phyloP scores from a whole-genome alignment of 2,113 vertebrate species.

The Pomatostomus ruficeps region DNA sequence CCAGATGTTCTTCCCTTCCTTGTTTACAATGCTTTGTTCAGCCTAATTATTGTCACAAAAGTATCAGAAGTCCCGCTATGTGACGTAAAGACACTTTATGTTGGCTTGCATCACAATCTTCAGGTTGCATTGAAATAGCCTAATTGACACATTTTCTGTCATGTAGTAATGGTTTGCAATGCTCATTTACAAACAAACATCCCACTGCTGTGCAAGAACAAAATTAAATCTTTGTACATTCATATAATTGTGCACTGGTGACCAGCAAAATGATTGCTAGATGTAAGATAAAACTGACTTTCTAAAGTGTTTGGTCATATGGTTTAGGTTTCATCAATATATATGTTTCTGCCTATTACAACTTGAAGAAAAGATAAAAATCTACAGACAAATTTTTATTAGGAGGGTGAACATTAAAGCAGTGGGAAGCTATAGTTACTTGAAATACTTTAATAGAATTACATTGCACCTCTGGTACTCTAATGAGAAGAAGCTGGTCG shows the following conservation, averaged over 20 bases:
- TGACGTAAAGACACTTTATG: neutral
- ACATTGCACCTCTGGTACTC: neutral
- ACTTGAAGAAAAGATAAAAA: neutral
- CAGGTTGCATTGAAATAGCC: neutral
- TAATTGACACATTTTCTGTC: neutral
- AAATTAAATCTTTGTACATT: neutral
- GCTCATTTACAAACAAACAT: neutral
- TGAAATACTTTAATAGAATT: neutral
- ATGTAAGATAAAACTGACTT: neutral
- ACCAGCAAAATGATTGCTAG: neutral
- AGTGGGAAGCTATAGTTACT: neutral
- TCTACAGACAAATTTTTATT: neutral
- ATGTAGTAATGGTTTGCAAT: neutral
- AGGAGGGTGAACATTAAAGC: neutral
- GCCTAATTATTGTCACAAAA: neutral
- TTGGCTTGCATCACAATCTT: neutral
- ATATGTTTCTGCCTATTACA: neutral
- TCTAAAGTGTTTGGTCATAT: neutral
- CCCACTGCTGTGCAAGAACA: neutral
- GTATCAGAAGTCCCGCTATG: neutral
- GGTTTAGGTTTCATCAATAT: neutral
- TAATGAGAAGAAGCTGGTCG: neutral
- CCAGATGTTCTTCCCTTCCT: neutral
- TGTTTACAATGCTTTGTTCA: neutral
- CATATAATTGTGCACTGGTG: neutral